Evolutionary conservation across 2,888 invertebrate species (phyloP).

Genomic region (Watsonalla cultraria): DNA sequence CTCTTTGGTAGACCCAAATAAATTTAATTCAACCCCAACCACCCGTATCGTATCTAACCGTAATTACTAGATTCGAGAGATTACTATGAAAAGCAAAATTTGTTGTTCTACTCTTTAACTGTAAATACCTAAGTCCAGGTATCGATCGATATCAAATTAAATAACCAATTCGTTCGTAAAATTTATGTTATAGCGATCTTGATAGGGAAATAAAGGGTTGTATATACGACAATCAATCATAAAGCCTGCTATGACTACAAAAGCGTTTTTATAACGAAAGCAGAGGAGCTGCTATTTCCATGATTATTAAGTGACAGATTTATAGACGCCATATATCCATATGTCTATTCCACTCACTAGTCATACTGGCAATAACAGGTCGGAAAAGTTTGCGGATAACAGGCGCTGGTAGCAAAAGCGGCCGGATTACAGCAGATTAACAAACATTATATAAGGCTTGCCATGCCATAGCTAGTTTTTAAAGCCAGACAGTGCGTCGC

Average conservation of each 20-base stretch:
- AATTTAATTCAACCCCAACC: too few species aligned
- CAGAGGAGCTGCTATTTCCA: too few species aligned
- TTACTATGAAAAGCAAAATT: too few species aligned
- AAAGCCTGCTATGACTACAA: neutral
- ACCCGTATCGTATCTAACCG: too few species aligned
- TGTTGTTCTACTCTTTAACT: too few species aligned
- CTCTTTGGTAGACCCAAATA: neutral
- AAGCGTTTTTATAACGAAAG: neutral
- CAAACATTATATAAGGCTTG: neutral
- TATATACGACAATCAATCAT: conserved; percentile 9
- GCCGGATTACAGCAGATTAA: neutral
- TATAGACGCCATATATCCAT: too few species aligned
- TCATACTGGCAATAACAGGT: neutral
- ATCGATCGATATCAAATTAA: too few species aligned
- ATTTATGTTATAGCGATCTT: too few species aligned
- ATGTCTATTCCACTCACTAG: neutral
- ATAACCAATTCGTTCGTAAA: too few species aligned
- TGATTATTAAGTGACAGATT: too few species aligned
- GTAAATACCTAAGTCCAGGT: too few species aligned
- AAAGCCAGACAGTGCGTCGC: neutral
- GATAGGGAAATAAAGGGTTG: neutral
- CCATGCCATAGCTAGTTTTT: neutral
- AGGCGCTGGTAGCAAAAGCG: neutral
- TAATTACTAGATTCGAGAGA: too few species aligned
- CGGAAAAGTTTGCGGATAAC: conserved; percentile 1